These are phyloP conservation scores for Fukomys damarensis DNA, from an alignment of 2,113 vertebrate species.

Conservation along the genomic window DNA sequence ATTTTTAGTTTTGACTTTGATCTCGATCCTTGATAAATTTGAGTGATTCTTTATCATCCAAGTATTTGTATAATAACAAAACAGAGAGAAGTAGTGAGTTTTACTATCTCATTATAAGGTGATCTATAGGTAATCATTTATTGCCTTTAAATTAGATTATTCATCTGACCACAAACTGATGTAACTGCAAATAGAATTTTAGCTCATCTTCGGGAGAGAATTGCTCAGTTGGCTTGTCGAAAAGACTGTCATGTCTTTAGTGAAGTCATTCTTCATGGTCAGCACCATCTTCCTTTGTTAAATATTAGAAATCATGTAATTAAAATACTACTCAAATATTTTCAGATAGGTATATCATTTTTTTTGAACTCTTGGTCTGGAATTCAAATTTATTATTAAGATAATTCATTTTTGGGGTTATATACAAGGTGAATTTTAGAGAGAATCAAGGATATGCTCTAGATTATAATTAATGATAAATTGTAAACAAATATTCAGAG, in stretches of 20 bases:
- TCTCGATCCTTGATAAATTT: slow-evolving; percentile 33
- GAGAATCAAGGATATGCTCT: background rate
- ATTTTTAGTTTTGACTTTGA: background rate
- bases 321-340: background rate
- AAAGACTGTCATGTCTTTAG: background rate
- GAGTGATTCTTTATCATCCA: background rate
- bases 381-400: slow-evolving; percentile 17
- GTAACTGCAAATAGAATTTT: background rate
- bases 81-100: background rate
- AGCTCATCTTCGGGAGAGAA: background rate
- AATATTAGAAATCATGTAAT: background rate
- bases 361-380: background rate
- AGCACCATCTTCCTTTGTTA: background rate
- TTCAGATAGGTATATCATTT: background rate
- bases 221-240: background rate
- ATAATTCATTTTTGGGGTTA: background rate
- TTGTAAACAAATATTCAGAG: background rate
- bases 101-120: background rate
- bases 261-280: background rate
- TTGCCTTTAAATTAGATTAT: background rate
- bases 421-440: background rate
- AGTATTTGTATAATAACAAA: background rate
- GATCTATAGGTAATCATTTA: background rate
- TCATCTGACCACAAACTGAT: background rate
- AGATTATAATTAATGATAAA: background rate